Evolutionary conservation across 2,888 invertebrate genomes (phyloP), one percentile per base, ranked within the genome.

Genomic region (Caradrina clavipalpis): DNA sequence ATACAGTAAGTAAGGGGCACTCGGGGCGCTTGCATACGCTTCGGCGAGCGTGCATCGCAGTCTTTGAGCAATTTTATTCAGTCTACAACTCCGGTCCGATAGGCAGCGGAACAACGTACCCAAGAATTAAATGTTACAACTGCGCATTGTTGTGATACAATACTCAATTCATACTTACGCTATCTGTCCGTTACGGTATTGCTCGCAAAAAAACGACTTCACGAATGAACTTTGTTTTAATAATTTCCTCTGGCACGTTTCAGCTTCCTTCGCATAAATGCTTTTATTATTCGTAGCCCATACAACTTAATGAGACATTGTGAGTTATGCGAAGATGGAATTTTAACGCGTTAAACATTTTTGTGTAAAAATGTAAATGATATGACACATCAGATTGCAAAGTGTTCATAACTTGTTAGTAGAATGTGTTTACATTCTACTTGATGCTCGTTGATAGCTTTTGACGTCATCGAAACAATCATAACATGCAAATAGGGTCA

Each of bases 61-160:
- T 79, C 81, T 84, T 84, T 85, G 84, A 84, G 60, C 76, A 78
- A 82, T 81, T 82, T 82, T 80, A 82, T 85, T 76, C 81, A 81
- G 78, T 76, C 54, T 76, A 69, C 77, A 78, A 72, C 69, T 74
- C 53, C 66, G 62, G 49, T 67, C 62, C 74, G 71, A 81, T 74
- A 77, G 58, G 72, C 69, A 81, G 56, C 22, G 26, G 45, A 71
- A 74, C 57, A 69, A 59, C 55, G 61, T 62, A 35, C 39, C 35
- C 56, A 59, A 59, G 73, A 75, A 80, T 75, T 73, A 78, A 80
- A 69, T 69, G 49, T 64, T 49, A 69, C 61, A 78, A 67, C 68
- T 49, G 64, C 60, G 51, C 47, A 66, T 76, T 77, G 74, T 73
- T 58, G 60, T 65, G 49, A 57, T 66, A 81, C 50, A 73, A 67